Conservation (phyloP, 1,140 invertebrate species). For the Eufriesea mexicana region DNA sequence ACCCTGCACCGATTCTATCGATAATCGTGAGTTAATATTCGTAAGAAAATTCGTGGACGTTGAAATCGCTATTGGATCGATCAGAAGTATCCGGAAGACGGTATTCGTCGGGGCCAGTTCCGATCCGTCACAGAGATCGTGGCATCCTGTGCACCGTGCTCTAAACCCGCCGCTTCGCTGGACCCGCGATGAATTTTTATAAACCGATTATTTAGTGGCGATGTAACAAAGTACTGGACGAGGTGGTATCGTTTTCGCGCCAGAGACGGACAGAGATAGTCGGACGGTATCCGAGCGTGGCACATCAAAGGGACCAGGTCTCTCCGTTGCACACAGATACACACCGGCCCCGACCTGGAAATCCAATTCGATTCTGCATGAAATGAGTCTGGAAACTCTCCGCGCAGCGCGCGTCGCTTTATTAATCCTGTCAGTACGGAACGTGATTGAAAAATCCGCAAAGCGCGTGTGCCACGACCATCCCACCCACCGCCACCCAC, state of each 20-base stretch:
- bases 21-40: too few relatives aligned
- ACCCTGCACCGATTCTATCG: too few relatives aligned
- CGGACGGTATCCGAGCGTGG: constrained; percentile 53
- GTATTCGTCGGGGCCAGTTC: too few relatives aligned
- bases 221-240: constrained; percentile 71
- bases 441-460: constrained; percentile 77
- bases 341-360: constrained; percentile 69
- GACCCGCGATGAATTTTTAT: constrained; percentile 74
- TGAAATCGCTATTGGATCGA: too few relatives aligned
- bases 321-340: constrained; percentile 56
- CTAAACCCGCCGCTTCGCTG: constrained; percentile 48
- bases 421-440: constrained; percentile 75
- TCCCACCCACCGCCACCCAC: neutral
- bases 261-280: constrained; percentile 27
- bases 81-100: too few relatives aligned
- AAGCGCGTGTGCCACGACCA: constrained; percentile 58
- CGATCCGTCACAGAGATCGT: too few relatives aligned
- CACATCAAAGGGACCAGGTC: constrained; percentile 75
- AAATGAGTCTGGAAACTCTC: constrained; percentile 77
- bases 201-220: constrained; percentile 75
- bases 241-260: constrained; percentile 15
- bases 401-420: constrained; percentile 66
- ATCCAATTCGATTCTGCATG: constrained; percentile 79
- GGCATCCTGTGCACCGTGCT: too few relatives aligned
- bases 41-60: too few relatives aligned